Evolutionary conservation across 2,113 vertebrate genomes (phyloP).

Genomic region (Recurvirostra avosetta): DNA sequence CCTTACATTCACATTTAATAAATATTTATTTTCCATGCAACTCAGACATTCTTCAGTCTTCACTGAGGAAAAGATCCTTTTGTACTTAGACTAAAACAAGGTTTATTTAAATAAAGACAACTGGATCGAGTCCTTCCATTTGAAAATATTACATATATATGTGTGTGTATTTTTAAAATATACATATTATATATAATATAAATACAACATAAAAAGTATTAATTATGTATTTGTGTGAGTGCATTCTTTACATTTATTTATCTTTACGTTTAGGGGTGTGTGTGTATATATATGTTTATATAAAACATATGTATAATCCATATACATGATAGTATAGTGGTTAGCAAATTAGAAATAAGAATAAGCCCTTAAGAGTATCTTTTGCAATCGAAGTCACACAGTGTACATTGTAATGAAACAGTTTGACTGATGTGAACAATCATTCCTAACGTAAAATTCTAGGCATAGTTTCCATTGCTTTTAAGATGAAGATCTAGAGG

Average conservation of each 20-base stretch:
- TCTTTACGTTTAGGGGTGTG: neutral
- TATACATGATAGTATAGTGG: neutral
- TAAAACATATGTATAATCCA: neutral
- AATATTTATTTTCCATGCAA: neutral
- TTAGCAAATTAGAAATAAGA: neutral
- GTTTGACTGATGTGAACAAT: neutral
- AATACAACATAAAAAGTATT: neutral
- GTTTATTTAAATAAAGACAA: neutral
- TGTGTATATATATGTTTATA: neutral
- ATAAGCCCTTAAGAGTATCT: neutral
- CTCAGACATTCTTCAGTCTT: neutral
- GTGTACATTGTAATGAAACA: neutral
- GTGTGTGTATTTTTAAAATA: neutral
- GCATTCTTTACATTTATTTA: neutral
- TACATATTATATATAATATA: neutral
- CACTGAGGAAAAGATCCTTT: neutral
- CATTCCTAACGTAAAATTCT: neutral
- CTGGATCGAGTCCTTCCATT: neutral
- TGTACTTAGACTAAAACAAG: neutral
- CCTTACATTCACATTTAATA: neutral
- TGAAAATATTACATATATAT: neutral
- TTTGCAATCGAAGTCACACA: neutral
- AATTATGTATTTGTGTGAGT: neutral
- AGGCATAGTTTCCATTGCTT: neutral
- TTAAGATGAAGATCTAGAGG: neutral